Conservation (phyloP, 2,888 invertebrate species). For the Apodemia mormo region DNA sequence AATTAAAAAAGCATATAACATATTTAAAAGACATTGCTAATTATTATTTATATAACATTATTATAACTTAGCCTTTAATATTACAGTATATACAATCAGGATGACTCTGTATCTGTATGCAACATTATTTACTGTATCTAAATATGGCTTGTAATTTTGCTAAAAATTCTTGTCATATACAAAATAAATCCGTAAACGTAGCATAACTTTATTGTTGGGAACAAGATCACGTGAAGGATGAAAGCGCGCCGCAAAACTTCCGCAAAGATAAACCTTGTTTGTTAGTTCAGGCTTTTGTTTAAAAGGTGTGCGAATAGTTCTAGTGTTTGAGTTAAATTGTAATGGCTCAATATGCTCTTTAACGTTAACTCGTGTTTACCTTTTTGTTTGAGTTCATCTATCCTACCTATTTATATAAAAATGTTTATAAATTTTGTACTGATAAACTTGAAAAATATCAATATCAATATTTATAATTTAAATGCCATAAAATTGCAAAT, state of each 20-base stretch:
- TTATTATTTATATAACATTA: too few relatives aligned
- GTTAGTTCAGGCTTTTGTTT: slow-evolving; percentile 51
- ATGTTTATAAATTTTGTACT: too few relatives aligned
- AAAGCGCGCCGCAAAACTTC: slow-evolving; percentile 69
- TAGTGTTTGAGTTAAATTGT: slow-evolving; percentile 15
- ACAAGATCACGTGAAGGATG: slow-evolving; percentile 71
- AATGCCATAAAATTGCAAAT: too few relatives aligned
- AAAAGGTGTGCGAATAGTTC: slow-evolving; percentile 16
- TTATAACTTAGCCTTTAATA: too few relatives aligned
- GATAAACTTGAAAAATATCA: too few relatives aligned
- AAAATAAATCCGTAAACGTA: slow-evolving; percentile 39
- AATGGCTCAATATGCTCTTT: slow-evolving; percentile 10
- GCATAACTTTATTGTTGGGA: slow-evolving; percentile 65
- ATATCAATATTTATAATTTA: too few relatives aligned
- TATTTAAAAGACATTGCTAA: too few relatives aligned
- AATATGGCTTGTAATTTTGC: slow-evolving; percentile 2
- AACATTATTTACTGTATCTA: neutral
- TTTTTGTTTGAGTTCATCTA: neutral
- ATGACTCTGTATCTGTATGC: neutral
- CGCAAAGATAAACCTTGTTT: slow-evolving; percentile 75
- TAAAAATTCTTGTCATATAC: slow-evolving; percentile 37
- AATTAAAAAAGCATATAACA: too few relatives aligned
- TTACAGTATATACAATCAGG: too few relatives aligned
- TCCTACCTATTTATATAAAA: neutral
- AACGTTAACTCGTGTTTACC: neutral